A percentile compares a stretch with the other conserved stretches of the same genome.
Conservation (phyloP, 2,113 vertebrate genomes). For the Lepisosteus oculatus region DNA sequence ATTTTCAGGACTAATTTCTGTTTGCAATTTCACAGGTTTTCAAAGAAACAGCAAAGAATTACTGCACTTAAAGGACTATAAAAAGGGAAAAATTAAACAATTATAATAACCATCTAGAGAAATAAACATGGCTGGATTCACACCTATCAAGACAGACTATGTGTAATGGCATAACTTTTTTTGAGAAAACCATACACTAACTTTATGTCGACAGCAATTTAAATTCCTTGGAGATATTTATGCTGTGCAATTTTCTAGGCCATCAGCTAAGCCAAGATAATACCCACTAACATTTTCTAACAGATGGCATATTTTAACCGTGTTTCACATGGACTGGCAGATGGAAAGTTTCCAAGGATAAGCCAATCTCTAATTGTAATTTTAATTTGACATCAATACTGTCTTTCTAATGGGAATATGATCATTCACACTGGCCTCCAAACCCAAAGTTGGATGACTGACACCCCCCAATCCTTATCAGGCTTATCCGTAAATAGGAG, state of each 20-base stretch:
- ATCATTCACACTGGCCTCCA: slow-evolving; percentile 42
- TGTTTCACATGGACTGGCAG: slow-evolving; percentile 35
- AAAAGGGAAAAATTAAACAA: not conserved
- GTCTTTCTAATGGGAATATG: slow-evolving; percentile 29
- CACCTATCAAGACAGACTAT: slow-evolving; percentile 34
- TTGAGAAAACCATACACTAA: slow-evolving; percentile 19
- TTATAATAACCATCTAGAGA: slow-evolving; percentile 56
- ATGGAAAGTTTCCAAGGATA: slow-evolving; percentile 35
- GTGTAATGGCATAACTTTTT: slow-evolving; percentile 38
- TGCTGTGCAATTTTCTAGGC: slow-evolving; percentile 24
- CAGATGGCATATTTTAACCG: slow-evolving; percentile 47
- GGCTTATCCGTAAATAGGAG: slow-evolving; percentile 8
- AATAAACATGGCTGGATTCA: slow-evolving; percentile 37
- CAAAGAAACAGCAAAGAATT: too few relatives aligned
- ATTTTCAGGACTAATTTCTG: too few relatives aligned
- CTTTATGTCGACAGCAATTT: slow-evolving; percentile 20
- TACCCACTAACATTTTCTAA: slow-evolving; percentile 33
- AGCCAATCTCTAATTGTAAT: slow-evolving; percentile 57
- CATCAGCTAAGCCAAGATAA: slow-evolving; percentile 17
- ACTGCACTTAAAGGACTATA: too few relatives aligned
- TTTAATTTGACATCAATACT: slow-evolving; percentile 49
- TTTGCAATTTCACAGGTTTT: too few relatives aligned
- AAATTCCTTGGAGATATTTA: slow-evolving; percentile 34
- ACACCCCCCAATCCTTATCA: slow-evolving; percentile 21
- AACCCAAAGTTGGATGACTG: slow-evolving; percentile 40